Evolutionary conservation across 2,888 invertebrate species (phyloP).

Genomic region (Smittia sp.): DNA sequence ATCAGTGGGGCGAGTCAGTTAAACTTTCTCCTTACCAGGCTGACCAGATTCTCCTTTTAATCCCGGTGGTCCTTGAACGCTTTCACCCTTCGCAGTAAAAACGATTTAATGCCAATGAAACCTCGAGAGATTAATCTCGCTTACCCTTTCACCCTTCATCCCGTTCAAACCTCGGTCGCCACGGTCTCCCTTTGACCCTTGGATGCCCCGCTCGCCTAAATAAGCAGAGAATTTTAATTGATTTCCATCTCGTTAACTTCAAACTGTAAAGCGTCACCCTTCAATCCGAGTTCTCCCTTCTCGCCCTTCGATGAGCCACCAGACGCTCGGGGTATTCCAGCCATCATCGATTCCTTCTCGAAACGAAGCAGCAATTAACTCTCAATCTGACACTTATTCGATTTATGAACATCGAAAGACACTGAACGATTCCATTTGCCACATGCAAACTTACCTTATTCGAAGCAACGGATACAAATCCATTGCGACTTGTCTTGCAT

Average conservation of each 20-base stretch:
- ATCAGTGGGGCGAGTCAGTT: neutral
- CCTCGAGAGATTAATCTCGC: constrained; percentile 45
- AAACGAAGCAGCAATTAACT: constrained; percentile 44
- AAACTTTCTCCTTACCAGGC: constrained; percentile 54
- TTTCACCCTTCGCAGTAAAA: constrained; percentile 3
- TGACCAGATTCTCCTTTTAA: constrained; percentile 65
- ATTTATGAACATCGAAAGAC: no score
- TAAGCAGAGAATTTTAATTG: constrained; percentile 47
- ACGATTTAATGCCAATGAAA: neutral
- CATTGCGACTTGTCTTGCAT: neutral
- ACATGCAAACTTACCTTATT: constrained; percentile 8
- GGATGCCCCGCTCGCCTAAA: constrained; percentile 64
- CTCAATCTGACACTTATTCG: neutral
- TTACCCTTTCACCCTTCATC: constrained; percentile 70
- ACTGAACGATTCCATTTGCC: no score
- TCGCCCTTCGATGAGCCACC: constrained; percentile 67
- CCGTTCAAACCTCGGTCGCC: constrained; percentile 61
- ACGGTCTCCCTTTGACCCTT: constrained; percentile 61
- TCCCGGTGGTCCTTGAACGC: constrained; percentile 49
- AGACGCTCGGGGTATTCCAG: constrained; percentile 67
- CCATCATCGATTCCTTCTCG: constrained; percentile 62
- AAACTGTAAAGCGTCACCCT: constrained; percentile 55
- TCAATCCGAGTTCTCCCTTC: constrained; percentile 50
- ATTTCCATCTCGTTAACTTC: neutral
- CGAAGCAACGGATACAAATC: neutral